These are phyloP conservation scores for Porites evermanni DNA, from an alignment of 92 coral and sea anemone genomes.

Conservation along the genomic window DNA sequence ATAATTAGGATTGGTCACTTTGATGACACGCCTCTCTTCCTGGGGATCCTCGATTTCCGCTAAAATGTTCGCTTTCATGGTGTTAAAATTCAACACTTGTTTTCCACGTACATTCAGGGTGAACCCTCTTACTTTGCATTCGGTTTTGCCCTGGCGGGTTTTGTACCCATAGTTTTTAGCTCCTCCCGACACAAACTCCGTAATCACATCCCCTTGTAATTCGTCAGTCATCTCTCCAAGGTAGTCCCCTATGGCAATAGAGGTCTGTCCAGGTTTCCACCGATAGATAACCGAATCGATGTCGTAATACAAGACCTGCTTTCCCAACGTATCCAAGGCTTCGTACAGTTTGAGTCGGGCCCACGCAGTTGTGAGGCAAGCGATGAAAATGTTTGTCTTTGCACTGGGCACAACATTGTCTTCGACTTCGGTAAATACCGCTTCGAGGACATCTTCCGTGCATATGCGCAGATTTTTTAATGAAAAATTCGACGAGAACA, in stretches of 20 bases:
- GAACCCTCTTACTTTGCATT: background rate
- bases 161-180: background rate
- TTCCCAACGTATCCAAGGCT: background rate
- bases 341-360: background rate
- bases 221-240: background rate
- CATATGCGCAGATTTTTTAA: too few species aligned
- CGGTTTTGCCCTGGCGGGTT: background rate
- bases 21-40: background rate
- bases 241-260: too few species aligned
- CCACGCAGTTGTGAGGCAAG: background rate
- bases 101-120: background rate
- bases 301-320: background rate
- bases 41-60: background rate
- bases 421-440: too few species aligned
- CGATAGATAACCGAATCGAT: background rate
- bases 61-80: rapidly evolving
- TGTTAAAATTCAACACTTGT: background rate
- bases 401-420: too few species aligned
- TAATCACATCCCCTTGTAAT: background rate
- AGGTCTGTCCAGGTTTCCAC: background rate
- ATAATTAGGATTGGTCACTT: too few species aligned
- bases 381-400: background rate
- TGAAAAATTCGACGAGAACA: too few species aligned
- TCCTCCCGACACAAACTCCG: background rate
- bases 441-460: too few species aligned